Conservation (phyloP, 2,797 vertebrate species). For the Spheniscus humboldti region DNA sequence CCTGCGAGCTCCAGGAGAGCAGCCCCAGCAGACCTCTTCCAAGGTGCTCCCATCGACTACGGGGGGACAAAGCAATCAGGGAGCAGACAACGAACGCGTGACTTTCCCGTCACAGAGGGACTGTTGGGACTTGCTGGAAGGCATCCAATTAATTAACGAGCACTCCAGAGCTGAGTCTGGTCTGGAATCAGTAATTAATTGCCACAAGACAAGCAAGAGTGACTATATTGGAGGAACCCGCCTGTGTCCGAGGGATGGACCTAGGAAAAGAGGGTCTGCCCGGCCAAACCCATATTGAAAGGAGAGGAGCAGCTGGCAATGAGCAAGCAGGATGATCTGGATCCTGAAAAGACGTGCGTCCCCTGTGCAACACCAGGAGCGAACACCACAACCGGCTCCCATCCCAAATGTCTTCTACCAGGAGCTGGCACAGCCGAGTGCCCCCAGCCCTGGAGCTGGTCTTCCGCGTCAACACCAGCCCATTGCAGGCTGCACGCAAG, state of each 20-base stretch:
- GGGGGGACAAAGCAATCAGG: neutral
- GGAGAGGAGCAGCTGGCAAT: neutral
- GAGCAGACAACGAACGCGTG: neutral
- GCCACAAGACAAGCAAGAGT: neutral
- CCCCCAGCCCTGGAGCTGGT: neutral
- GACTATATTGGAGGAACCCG: neutral
- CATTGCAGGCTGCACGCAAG: accelerated
- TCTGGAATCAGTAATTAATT: constrained; percentile 40
- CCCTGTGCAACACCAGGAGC: neutral
- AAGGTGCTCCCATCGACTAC: neutral
- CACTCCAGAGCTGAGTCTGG: constrained; percentile 4
- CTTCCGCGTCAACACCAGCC: neutral
- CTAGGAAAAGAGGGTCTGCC: neutral
- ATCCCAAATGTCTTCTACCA: neutral
- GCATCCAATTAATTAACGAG: constrained; percentile 38
- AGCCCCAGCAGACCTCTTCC: neutral
- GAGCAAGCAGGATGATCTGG: neutral
- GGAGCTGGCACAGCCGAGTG: neutral
- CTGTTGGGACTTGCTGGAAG: constrained; percentile 40
- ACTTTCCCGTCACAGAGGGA: neutral
- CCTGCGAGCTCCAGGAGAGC: neutral
- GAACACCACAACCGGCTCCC: neutral
- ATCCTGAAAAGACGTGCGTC: neutral
- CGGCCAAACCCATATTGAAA: neutral
- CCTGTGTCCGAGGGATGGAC: neutral